Conservation (phyloP, 2,888 invertebrate species). For the Himalopsyche kuldschensis region DNA sequence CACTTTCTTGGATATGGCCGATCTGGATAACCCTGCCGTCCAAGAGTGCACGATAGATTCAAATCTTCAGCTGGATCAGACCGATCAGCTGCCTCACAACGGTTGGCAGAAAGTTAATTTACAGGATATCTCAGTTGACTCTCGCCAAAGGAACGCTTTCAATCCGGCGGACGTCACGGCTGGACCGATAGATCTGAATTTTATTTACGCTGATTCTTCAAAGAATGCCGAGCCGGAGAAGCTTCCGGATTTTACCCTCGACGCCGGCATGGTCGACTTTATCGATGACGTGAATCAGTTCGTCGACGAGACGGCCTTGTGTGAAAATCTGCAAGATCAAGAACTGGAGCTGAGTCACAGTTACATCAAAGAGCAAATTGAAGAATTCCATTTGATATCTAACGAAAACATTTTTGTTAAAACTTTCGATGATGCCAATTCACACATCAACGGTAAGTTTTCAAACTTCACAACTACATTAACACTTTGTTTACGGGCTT, state of each 20-base stretch:
- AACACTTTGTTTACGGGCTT: too few relatives aligned
- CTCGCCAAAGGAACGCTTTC: neutral
- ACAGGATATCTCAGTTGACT: constrained; percentile 12
- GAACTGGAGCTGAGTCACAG: constrained; percentile 8
- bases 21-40: neutral
- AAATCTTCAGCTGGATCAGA: neutral
- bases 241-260: neutral
- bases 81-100: constrained; percentile 9
- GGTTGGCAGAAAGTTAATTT: constrained; percentile 10
- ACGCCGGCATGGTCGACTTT: neutral
- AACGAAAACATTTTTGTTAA: neutral
- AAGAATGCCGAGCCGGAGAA: neutral
- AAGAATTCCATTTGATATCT: neutral
- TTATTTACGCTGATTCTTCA: neutral
- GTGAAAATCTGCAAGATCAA: constrained; percentile 15
- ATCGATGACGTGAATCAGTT: constrained; percentile 4
- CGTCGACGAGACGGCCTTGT: constrained; percentile 18
- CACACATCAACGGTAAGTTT: neutral
- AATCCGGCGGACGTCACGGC: neutral
- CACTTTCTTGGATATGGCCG: neutral
- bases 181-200: neutral
- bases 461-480: neutral
- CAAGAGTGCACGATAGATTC: neutral
- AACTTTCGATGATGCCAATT: neutral
- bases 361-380: constrained; percentile 4